A percentile compares a stretch with the other conserved stretches of the same genome.
These are phyloP conservation scores for Pheosia gnoma DNA, from an alignment of 2,888 invertebrate species.

Conservation along the genomic window DNA sequence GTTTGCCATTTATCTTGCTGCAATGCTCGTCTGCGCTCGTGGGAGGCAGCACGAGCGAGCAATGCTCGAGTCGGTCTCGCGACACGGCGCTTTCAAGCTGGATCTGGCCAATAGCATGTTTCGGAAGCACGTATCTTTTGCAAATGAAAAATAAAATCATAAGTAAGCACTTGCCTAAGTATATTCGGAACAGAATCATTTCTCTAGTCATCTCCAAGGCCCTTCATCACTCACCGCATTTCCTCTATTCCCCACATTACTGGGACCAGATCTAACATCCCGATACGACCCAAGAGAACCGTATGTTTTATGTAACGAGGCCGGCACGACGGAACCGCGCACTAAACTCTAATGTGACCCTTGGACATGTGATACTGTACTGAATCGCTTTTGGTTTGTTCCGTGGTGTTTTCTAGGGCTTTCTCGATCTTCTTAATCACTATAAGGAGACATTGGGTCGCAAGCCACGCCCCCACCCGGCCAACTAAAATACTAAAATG, in stretches of 20 bases:
- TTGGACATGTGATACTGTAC: background rate
- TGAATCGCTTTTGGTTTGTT: background rate
- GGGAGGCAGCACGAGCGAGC: no score
- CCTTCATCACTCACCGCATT: conserved; percentile 23
- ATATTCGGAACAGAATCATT: background rate
- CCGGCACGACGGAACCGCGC: conserved; percentile 13
- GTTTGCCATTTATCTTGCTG: no score
- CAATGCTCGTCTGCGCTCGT: no score
- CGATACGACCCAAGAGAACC: conserved; percentile 35
- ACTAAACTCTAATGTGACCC: conserved; percentile 20
- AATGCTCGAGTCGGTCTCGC: no score
- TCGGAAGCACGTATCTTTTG: no score
- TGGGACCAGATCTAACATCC: conserved; percentile 29
- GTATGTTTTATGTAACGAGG: conserved; percentile 41
- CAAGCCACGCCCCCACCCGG: no score
- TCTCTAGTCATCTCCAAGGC: conserved; percentile 10
- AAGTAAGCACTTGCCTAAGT: background rate
- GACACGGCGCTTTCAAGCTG: no score
- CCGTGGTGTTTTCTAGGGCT: background rate
- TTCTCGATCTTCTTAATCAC: background rate
- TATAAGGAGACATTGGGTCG: background rate
- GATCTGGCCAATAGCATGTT: no score
- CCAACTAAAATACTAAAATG: no score
- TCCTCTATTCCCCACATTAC: conserved; percentile 16
- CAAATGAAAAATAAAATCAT: no score